Conservation (phyloP, 2,888 invertebrate species). For the Idaea aversata region DNA sequence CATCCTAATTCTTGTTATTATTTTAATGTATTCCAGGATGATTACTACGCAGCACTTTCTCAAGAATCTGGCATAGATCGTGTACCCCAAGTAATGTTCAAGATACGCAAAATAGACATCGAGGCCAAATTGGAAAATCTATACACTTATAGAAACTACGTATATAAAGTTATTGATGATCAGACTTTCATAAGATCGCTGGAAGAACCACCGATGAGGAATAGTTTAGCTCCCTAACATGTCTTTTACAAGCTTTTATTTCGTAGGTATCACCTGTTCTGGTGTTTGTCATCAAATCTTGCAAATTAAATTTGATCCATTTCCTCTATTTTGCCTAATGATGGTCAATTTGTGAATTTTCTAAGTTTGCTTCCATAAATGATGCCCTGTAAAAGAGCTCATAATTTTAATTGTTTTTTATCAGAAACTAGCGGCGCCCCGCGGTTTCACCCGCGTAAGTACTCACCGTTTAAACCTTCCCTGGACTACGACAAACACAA, state of each 20-base stretch:
- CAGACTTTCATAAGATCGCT: slow-evolving; percentile 52
- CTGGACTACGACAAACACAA: no score
- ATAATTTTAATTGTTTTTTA: no score
- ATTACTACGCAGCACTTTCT: slow-evolving; percentile 60
- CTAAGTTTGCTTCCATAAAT: no score
- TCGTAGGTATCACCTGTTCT: neutral
- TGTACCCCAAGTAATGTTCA: slow-evolving; percentile 69
- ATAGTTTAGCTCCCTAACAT: slow-evolving; percentile 25
- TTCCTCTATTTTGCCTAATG: no score
- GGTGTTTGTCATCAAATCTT: neutral
- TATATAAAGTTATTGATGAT: slow-evolving; percentile 57
- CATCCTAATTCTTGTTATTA: neutral
- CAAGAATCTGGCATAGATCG: slow-evolving; percentile 64
- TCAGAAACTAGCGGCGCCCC: no score
- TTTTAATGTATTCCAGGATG: slow-evolving; percentile 48
- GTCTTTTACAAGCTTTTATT: neutral
- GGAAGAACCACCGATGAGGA: slow-evolving; percentile 28
- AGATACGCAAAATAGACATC: slow-evolving; percentile 54
- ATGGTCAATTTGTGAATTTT: no score
- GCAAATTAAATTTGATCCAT: no score
- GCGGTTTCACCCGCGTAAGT: no score
- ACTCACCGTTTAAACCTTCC: no score
- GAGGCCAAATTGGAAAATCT: slow-evolving; percentile 57
- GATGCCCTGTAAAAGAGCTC: no score
- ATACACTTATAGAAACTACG: slow-evolving; percentile 63